Evolutionary conservation across 1,140 invertebrate species (phyloP).

Genomic region (Hyles vespertilio): DNA sequence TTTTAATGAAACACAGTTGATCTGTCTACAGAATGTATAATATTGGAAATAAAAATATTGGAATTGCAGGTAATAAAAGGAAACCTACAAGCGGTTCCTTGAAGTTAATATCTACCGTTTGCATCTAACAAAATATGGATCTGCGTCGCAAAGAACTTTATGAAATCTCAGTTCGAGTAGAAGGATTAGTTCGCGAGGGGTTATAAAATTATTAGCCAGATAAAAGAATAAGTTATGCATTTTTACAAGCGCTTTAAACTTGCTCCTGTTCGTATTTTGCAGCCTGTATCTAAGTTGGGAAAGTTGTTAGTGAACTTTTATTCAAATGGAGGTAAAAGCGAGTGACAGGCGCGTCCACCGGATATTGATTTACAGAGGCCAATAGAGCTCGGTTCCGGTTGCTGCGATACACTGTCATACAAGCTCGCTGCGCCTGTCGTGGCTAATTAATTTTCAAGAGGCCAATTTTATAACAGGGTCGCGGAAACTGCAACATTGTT

Average conservation of each 20-base stretch:
- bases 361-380: slow-evolving; percentile 69
- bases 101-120: no score
- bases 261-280: neutral
- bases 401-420: slow-evolving; percentile 46
- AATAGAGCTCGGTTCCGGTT: slow-evolving; percentile 53
- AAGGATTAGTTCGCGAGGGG: no score
- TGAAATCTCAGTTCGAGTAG: no score
- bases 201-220: slow-evolving; percentile 4
- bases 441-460: slow-evolving; percentile 59
- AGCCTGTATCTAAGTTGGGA: slow-evolving; percentile 24
- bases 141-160: no score
- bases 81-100: no score
- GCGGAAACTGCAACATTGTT: no score
- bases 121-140: no score
- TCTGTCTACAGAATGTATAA: slow-evolving; percentile 12
- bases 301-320: slow-evolving; percentile 52
- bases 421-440: slow-evolving; percentile 53
- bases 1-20: slow-evolving; percentile 63
- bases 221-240: slow-evolving; percentile 4
- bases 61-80: no score
- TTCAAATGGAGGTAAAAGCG: slow-evolving; percentile 39
- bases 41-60: no score
- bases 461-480: slow-evolving; percentile 17
- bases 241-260: slow-evolving; percentile 4
- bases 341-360: slow-evolving; percentile 50